Base-by-base conservation (phyloP, 2,888 invertebrate species). In the Allophyes oxyacanthae region DNA sequence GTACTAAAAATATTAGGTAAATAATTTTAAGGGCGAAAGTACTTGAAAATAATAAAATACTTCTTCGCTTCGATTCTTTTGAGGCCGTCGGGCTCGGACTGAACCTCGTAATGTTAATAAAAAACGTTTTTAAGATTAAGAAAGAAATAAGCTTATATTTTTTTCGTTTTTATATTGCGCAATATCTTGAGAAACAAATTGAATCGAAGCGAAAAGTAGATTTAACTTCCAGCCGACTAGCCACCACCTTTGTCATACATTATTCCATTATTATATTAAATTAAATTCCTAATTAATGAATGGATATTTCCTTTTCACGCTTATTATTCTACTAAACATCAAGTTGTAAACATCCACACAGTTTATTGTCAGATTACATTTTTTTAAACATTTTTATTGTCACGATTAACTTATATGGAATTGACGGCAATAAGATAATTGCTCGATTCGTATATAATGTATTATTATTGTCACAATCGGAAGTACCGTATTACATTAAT, bases 351-450 rank as follows among this genome's bases (percentile, higher is more conserved):
- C 82, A 82, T 82, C 76, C 60, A 68, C 64, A 77, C 77, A 76
- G 70, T 78, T 89, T 88, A 89, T 89, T 88, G 88, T 88, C 87
- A 71, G 78, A 82, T 79, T 78, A 77, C 70, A 79, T 74, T 79
- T 78, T 60, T 56, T 49, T 6, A 57, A 64, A 85, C 86, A 89
- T 87, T 85, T n/a, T 87, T 77, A 79, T 80, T 79, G 80, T 79
- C 76, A 79, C 75, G 55, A 72, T 72, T 69, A 83, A 78, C 74
- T 80, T 79, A 85, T 75, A 68, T 69, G 80, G 77, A 93, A 93
- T 92, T 92, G 93, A 93, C 93, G 77, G 87, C 69, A 80, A 82
- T 79, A 65, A 66, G 67, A 78, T 90, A 91, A 92, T 92, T 90
- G 91, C 88, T 88, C 88, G 49, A 80, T 75, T 87, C 84, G 86